Evolutionary conservation across 2,888 invertebrate species (phyloP), one percentile per base, ranked within the genome.

Genomic region (Parasteatoda lunata): DNA sequence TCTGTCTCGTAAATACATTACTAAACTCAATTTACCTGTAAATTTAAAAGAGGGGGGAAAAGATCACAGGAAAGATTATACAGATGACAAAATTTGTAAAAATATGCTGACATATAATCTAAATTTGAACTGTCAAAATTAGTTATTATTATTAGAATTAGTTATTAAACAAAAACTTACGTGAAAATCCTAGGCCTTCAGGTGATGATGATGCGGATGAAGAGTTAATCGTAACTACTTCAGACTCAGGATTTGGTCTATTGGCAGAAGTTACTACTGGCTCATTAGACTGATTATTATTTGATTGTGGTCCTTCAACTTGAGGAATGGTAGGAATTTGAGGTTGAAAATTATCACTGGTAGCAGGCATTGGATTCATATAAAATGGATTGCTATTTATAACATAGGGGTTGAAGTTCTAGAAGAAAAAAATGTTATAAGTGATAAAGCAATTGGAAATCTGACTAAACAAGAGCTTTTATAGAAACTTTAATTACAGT

Each of bases 261-360:
- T 91, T 8, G 90, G 93, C 91, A 11, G 94, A 94, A 5, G 94
- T 66, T 92, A 93, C 89, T 0, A 89, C 90, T 30, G 93, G 93
- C 65, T 93, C 93, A 48, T 94, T 93, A 80, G 93, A 92, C 0
- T 94, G 93, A 83, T 93, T 91, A 48, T 76, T 75, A 70, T 64
- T 48, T 11, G 78, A 48, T 30, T 69, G 51, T 3, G 8, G 3
- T 30, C 13, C 45, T 15, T 68, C 45, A 70, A 64, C 15, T 30
- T 30, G 4, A n/a, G 79, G 45, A 48, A 68, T 65, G 15, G 79
- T 48, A 65, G 76, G 84, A 9, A 69, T 13, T 7, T 49, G 0
- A 3, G 51, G 7, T 30, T 30, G 30, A 71, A 66, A 4, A 13
- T n/a, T 45, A 51, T 70, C 52, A 15, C 54, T 15, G 9, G 77